Conservation (phyloP, 2,888 invertebrate species). For the Anagyrus pseudococci region DNA sequence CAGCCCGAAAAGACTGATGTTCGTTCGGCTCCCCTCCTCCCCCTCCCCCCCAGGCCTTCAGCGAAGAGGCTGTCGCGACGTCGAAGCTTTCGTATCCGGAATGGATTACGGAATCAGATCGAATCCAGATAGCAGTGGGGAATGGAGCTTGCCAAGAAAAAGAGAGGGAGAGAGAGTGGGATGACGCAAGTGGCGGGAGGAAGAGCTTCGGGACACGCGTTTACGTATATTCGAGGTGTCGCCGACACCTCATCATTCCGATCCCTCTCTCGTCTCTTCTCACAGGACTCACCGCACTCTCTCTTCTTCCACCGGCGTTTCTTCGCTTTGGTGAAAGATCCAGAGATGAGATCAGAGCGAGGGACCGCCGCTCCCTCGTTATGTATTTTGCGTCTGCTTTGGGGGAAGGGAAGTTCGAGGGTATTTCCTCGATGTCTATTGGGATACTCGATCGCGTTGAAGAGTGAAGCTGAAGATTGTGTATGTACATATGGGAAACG, state of each 20-base stretch:
- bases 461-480: no score
- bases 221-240: slow-evolving; percentile 30
- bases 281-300: slow-evolving; percentile 5
- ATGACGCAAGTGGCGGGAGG: slow-evolving; percentile 1
- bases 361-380: slow-evolving; percentile 12
- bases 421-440: no score
- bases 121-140: slow-evolving; percentile 40
- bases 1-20: slow-evolving; percentile 27
- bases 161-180: not conserved
- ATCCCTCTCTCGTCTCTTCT: no score
- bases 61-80: slow-evolving; percentile 27
- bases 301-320: not conserved
- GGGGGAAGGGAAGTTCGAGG: not conserved
- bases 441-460: not conserved
- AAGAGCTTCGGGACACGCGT: slow-evolving; percentile 12
- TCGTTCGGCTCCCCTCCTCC: no score
- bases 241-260: slow-evolving; percentile 33
- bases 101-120: slow-evolving; percentile 56
- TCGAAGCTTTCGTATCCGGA: slow-evolving; percentile 47
- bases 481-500: no score
- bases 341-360: slow-evolving; percentile 20
- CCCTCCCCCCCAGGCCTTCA: slow-evolving; percentile 4
- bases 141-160: no score
- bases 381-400: slow-evolving; percentile 17
- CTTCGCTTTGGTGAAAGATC: slow-evolving; percentile 7